phyloP scores from a whole-genome alignment of 2,113 vertebrate genomes.

The Pterocles burchelli region DNA sequence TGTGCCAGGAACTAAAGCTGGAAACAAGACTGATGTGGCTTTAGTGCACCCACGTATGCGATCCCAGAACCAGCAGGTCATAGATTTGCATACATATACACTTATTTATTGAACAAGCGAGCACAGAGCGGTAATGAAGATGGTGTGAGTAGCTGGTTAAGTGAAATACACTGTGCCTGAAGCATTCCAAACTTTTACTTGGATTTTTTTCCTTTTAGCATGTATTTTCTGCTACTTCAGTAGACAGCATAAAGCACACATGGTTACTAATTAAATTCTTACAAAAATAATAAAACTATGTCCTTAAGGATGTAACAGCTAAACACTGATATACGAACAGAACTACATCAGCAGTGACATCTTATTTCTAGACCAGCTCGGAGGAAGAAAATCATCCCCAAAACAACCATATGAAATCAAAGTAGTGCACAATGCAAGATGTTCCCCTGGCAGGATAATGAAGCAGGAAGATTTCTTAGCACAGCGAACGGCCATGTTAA shows the following conservation, averaged over 20 bases:
- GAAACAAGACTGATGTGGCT: neutral
- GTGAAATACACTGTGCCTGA: neutral
- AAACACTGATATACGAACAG: slow-evolving; percentile 21
- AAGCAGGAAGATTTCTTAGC: neutral
- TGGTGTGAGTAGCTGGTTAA: neutral
- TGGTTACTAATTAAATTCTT: slow-evolving; percentile 60
- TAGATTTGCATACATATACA: neutral
- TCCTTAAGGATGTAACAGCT: slow-evolving; percentile 48
- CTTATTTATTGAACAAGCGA: neutral
- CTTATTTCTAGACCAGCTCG: slow-evolving; percentile 22
- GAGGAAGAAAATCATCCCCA: slow-evolving; percentile 35
- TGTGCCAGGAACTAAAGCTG: neutral
- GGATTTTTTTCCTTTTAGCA: neutral
- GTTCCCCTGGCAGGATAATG: neutral
- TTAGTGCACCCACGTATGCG: neutral
- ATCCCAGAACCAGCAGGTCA: neutral
- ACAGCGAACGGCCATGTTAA: neutral
- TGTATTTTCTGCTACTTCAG: slow-evolving; percentile 21
- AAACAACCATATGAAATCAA: neutral
- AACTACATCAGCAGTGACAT: slow-evolving; percentile 41
- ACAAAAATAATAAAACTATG: slow-evolving; percentile 44
- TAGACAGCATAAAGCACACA: neutral
- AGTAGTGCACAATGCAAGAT: neutral
- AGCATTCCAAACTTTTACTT: neutral
- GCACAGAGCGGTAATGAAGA: neutral